Evolutionary conservation across 2,113 vertebrate species (phyloP).

Genomic region (Trematomus loennbergii): DNA sequence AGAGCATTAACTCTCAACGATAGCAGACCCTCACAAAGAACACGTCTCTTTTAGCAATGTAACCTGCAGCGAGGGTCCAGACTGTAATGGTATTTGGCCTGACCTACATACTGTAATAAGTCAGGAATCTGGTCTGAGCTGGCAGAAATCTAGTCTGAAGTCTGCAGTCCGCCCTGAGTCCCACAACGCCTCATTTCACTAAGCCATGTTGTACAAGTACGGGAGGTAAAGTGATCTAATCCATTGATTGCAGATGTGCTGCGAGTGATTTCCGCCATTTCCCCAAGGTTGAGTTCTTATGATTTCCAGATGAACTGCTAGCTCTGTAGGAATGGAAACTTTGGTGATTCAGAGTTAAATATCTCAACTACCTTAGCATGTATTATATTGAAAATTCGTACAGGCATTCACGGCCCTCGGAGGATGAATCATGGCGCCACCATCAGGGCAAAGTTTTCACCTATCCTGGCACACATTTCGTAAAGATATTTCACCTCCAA

Average conservation of each 20-base stretch:
- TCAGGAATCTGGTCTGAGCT: slow-evolving; percentile 64
- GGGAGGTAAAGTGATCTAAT: slow-evolving; percentile 55
- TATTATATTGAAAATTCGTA: background rate
- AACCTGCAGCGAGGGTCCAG: slow-evolving; percentile 26
- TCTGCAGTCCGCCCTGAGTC: slow-evolving; percentile 49
- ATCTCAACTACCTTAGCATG: background rate
- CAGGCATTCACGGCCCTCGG: background rate
- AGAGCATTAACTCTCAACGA: background rate
- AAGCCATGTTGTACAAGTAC: slow-evolving; percentile 19
- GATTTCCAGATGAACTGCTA: slow-evolving; percentile 2
- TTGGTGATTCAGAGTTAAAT: background rate
- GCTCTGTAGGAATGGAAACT: background rate
- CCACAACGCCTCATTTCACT: slow-evolving; percentile 9
- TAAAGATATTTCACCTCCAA: too few species aligned
- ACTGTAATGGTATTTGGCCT: slow-evolving; percentile 27
- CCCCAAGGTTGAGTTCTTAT: slow-evolving; percentile 28
- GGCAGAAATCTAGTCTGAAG: slow-evolving; percentile 38
- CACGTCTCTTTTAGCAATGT: slow-evolving; percentile 3
- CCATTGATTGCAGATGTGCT: slow-evolving; percentile 50
- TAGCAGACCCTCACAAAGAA: background rate
- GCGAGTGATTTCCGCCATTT: slow-evolving; percentile 27
- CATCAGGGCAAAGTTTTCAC: background rate
- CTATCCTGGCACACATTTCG: background rate
- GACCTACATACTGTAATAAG: slow-evolving; percentile 69
- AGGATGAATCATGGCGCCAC: background rate